phyloP scores from a whole-genome alignment of 1,140 invertebrate species.

The Drosophila nebulosa region DNA sequence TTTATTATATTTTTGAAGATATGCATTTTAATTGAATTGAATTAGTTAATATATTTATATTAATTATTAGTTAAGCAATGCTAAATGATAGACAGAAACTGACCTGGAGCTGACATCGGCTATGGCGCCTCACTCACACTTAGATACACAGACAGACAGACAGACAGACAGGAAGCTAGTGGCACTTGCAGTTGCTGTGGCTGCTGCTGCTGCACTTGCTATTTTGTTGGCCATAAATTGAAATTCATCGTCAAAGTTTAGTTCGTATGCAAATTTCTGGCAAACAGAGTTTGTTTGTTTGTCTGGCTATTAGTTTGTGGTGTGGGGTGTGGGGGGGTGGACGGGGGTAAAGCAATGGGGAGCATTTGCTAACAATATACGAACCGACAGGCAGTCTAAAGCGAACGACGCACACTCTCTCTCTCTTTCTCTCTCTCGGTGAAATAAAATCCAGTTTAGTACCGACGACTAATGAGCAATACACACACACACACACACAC shows the following conservation, averaged over 20 bases:
- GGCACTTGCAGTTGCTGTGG: not conserved
- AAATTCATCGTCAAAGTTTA: constrained; percentile 45
- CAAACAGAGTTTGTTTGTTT: constrained; percentile 1
- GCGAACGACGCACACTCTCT: not conserved
- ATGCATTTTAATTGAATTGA: not conserved
- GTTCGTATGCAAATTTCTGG: constrained; percentile 58
- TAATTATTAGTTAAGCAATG: constrained; percentile 2
- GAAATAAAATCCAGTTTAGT: constrained; percentile 10
- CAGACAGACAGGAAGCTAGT: constrained; percentile 54
- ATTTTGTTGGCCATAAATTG: constrained; percentile 11
- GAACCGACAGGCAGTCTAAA: constrained; percentile 8
- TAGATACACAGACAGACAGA: not conserved
- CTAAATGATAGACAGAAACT: not conserved
- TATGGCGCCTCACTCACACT: not conserved
- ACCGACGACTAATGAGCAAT: constrained; percentile 11
- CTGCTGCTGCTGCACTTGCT: not conserved
- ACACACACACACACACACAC: not conserved
- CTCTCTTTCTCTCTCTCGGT: not conserved
- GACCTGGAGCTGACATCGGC: not conserved
- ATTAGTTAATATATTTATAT: not conserved
- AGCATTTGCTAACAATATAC: not conserved
- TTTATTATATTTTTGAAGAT: not conserved
- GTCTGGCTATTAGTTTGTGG: not conserved
- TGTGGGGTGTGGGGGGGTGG: not conserved
- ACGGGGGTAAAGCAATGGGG: not conserved